Base-by-base conservation (phyloP, 2,113 vertebrate genomes). In the Rhegmatorhina hoffmannsi region DNA sequence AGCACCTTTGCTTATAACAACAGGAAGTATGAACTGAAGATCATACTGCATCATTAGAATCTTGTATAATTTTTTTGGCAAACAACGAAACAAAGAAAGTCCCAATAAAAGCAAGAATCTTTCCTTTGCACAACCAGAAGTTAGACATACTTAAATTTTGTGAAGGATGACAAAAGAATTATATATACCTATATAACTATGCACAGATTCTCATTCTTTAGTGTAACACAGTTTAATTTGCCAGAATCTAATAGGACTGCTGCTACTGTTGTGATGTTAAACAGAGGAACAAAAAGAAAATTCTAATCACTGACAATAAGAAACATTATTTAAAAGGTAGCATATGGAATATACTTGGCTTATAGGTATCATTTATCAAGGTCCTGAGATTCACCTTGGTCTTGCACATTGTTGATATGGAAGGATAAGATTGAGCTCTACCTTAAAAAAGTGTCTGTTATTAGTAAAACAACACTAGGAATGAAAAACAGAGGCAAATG, bases 401-500 rank as follows among this genome's bases (percentile, higher is more conserved):
- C 34, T 72, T 70, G 16, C 10, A 21, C n/a, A 8, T 44, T 62
- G 47, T 16, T 33, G 17, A 16, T 50, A 44, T 19, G 36, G 40
- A 50, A 77, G 33, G 44, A 2, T 31, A 49, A 74, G 25, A 44
- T 0, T 40, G 23, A 88, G 26, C 7, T 87, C 77, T 66, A 90
- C 28, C 36, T 90, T 92, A 60, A 44, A 52, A 49, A 91, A 50
- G 50, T 87, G 64, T 94, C 82, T 73, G 62, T 55, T 79, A 20
- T 13, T 56, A 90, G 60, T 36, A 76, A 72, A 79, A 74, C 49
- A 90, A 91, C 34, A 75, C 46, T 25, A 95, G 52, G 59, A 69
- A 94, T 49, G 31, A 88, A 91, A 94, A 96, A 36, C 40, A 94
- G 79, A 87, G 75, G 47, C n/a, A 87, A 87, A 85, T 2, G 36